Conservation (phyloP, 2,888 invertebrate species). For the Drosophila vallismaia region DNA sequence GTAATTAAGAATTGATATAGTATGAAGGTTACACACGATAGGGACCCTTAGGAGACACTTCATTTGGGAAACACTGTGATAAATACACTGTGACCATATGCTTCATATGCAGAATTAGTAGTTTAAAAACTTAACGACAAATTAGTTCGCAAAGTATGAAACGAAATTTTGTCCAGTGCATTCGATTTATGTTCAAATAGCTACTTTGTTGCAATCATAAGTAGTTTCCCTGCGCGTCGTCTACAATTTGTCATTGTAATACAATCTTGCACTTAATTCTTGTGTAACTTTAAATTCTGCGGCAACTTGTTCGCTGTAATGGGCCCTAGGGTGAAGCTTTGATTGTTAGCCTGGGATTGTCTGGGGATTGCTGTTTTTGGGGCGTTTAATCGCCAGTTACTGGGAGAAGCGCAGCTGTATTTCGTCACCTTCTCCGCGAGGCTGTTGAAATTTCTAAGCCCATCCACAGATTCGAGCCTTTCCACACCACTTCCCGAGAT, state of each 20-base stretch:
- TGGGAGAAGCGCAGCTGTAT: constrained; percentile 19
- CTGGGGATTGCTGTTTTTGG: constrained; percentile 17
- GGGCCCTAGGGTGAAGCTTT: constrained; percentile 25
- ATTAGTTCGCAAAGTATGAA: no score
- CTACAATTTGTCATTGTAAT: constrained; percentile 60
- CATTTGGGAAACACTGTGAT: background rate
- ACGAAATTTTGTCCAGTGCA: constrained; percentile 5
- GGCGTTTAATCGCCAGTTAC: constrained; percentile 38
- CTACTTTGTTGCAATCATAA: constrained; percentile 41
- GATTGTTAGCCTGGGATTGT: constrained; percentile 29
- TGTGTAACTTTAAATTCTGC: constrained; percentile 46
- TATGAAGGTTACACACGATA: constrained; percentile 22
- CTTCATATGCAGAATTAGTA: no score
- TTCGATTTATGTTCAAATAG: constrained; percentile 5
- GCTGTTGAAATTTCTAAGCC: constrained; percentile 36
- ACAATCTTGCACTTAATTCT: constrained; percentile 61
- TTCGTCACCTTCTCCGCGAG: constrained; percentile 40
- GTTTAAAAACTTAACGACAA: no score
- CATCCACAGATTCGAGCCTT: constrained; percentile 14
- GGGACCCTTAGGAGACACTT: constrained; percentile 1
- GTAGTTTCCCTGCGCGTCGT: constrained; percentile 20
- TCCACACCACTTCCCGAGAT: constrained; percentile 49
- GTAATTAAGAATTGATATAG: constrained; percentile 39
- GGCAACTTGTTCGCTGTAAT: constrained; percentile 32
- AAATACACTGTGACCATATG: no score